phyloP scores from a whole-genome alignment of 2,113 vertebrate genomes.

The Pterocles gutturalis region DNA sequence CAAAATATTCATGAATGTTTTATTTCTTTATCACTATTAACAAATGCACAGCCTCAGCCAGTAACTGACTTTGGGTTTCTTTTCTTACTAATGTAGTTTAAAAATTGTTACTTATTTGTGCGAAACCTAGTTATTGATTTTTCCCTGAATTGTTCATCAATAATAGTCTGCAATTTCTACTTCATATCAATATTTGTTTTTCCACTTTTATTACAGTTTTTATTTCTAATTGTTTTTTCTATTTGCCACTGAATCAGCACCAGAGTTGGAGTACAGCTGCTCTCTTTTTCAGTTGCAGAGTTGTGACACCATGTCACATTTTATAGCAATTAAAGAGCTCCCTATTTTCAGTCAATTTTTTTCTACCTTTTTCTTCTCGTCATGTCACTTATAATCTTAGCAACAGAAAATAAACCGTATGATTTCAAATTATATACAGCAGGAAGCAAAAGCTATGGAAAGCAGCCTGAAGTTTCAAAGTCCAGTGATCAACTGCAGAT shows the following conservation, averaged over 20 bases:
- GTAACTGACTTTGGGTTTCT: background rate
- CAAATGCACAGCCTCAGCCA: background rate
- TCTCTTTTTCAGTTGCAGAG: background rate
- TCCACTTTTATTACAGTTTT: background rate
- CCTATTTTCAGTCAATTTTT: background rate
- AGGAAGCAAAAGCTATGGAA: background rate
- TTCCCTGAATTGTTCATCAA: background rate
- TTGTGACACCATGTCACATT: background rate
- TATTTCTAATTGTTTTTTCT: background rate
- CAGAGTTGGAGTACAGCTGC: background rate
- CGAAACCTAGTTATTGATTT: background rate
- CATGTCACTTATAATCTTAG: background rate
- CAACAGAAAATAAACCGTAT: background rate
- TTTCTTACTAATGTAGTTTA: background rate
- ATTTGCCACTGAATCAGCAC: background rate
- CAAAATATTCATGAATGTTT: background rate
- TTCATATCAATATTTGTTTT: background rate
- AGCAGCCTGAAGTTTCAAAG: slow-evolving; percentile 35
- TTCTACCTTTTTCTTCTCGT: background rate
- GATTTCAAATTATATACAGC: background rate
- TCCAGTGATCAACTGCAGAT: background rate
- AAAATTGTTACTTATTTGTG: background rate
- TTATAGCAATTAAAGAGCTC: background rate
- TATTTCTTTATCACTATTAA: background rate
- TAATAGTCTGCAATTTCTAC: background rate